These are phyloP conservation scores for Magallana gigas DNA, from an alignment of 1,140 invertebrate species.

Conservation along the genomic window DNA sequence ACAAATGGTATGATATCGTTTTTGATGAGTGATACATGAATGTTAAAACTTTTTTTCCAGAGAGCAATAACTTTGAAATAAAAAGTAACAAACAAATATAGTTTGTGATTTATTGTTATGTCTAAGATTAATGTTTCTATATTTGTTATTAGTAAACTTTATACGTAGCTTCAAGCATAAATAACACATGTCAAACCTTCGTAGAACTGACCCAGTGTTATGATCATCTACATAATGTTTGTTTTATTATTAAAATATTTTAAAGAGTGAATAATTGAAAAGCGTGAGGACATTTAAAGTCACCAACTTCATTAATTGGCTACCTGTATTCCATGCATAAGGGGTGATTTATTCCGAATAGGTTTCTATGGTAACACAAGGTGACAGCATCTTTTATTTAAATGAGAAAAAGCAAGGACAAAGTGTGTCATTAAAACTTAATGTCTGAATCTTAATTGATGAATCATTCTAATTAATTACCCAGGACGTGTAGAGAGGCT, in stretches of 20 bases:
- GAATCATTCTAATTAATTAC: too few species aligned
- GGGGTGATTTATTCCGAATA: background rate
- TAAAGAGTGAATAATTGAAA: background rate
- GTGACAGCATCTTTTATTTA: background rate
- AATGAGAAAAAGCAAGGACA: conserved; percentile 11
- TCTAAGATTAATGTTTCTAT: background rate
- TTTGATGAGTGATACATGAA: too few species aligned
- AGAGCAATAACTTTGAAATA: too few species aligned
- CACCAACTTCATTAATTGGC: background rate
- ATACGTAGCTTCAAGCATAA: too few species aligned
- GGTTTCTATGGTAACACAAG: background rate
- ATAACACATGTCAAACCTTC: too few species aligned
- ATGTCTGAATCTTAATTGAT: too few species aligned
- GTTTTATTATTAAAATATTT: conserved; percentile 33
- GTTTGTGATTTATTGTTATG: too few species aligned
- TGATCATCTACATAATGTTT: conserved; percentile 18
- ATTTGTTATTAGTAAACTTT: background rate
- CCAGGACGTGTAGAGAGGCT: too few species aligned
- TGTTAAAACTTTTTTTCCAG: too few species aligned
- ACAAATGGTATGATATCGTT: too few species aligned
- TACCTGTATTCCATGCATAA: background rate
- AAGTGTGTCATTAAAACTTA: too few species aligned
- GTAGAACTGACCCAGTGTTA: background rate
- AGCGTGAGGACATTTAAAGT: conserved; percentile 9
- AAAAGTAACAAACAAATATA: too few species aligned